Percentiles rank a stretch among this genome's conserved stretches.
Conservation (phyloP, 1,140 invertebrate species). For the Kradibia gibbosae region DNA sequence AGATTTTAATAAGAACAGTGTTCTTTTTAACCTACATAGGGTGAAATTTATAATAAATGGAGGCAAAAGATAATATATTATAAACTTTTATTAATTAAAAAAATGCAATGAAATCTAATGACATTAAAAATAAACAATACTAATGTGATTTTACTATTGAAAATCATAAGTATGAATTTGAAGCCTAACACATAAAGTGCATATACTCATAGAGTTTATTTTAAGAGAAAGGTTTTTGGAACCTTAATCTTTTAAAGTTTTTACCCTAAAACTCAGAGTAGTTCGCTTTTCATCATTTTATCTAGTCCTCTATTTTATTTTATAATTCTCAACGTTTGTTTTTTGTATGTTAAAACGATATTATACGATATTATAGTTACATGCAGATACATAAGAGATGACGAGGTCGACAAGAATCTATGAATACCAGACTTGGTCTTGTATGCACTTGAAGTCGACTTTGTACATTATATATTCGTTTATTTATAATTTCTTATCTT, state of each 20-base stretch:
- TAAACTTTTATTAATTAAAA: neutral
- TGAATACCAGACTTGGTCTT: neutral
- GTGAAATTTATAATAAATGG: too few relatives aligned
- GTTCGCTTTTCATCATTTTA: neutral
- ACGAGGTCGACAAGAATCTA: neutral
- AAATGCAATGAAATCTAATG: neutral
- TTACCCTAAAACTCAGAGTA: slow-evolving; percentile 22
- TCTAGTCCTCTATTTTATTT: neutral
- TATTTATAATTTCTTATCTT: neutral
- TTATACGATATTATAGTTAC: slow-evolving; percentile 35
- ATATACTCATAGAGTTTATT: slow-evolving; percentile 7
- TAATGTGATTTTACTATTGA: neutral
- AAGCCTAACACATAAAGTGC: neutral
- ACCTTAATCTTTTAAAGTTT: slow-evolving; percentile 21
- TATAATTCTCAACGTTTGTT: neutral
- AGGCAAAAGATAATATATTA: neutral
- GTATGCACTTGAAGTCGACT: neutral
- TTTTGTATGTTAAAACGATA: neutral
- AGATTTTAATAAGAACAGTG: too few relatives aligned
- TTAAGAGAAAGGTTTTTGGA: neutral
- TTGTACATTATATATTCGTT: neutral
- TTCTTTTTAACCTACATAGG: too few relatives aligned
- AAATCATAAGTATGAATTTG: neutral
- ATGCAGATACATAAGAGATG: slow-evolving; percentile 12
- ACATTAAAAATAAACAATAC: neutral